Evolutionary conservation across 2,113 vertebrate genomes (phyloP).

Genomic region (Misgurnus mizolepis): DNA sequence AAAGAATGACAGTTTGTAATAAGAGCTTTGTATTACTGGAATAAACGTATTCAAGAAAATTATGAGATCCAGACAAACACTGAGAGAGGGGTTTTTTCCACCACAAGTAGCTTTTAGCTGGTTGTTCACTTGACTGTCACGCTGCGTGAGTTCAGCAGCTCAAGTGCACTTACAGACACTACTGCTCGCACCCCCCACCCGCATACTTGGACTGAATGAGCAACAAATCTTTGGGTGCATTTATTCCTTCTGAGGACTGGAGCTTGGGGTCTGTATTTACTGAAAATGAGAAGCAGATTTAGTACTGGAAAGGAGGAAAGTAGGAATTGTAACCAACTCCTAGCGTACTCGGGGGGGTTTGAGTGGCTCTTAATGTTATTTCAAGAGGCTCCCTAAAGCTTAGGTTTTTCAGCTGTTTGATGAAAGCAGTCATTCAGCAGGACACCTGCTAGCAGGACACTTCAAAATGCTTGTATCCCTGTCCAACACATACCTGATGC

Average conservation of each 20-base stretch:
- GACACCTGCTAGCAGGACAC: slow-evolving; percentile 22
- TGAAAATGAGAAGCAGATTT: slow-evolving; percentile 47
- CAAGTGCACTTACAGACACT: slow-evolving; percentile 45
- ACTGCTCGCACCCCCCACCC: slow-evolving; percentile 19
- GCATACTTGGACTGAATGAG: slow-evolving; percentile 30
- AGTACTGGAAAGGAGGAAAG: slow-evolving; percentile 24
- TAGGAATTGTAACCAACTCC: slow-evolving; percentile 38
- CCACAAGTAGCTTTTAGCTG: slow-evolving; percentile 18
- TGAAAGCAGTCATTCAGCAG: slow-evolving; percentile 54
- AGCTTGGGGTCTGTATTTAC: slow-evolving; percentile 35
- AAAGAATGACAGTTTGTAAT: slow-evolving; percentile 10
- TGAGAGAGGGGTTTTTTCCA: neutral
- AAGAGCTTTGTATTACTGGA: slow-evolving; percentile 11
- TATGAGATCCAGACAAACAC: slow-evolving; percentile 13
- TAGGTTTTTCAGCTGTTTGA: slow-evolving; percentile 53
- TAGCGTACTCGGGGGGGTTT: slow-evolving; percentile 51
- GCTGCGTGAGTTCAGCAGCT: slow-evolving; percentile 42
- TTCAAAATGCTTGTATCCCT: neutral
- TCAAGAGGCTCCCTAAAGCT: slow-evolving; percentile 55
- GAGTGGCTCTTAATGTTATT: slow-evolving; percentile 56
- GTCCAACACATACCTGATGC: neutral
- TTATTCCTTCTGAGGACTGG: slow-evolving; percentile 33
- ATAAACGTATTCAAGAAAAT: slow-evolving; percentile 19
- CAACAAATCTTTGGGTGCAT: slow-evolving; percentile 33
- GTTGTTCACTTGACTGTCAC: slow-evolving; percentile 28